Evolutionary conservation across 2,113 vertebrate genomes (phyloP).

Genomic region (Hymenochirus boettgeri): DNA sequence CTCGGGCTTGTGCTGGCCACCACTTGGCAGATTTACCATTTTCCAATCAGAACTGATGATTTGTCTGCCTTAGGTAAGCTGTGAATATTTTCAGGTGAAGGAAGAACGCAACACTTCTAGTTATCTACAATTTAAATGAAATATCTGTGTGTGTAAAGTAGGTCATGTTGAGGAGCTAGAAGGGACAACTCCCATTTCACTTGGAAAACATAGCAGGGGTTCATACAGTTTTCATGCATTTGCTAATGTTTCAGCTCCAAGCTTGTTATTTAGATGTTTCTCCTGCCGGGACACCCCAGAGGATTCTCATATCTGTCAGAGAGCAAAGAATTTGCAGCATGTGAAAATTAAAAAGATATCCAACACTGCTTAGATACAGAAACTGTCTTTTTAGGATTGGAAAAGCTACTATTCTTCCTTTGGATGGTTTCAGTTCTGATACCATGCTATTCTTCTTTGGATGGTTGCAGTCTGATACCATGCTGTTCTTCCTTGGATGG

Average conservation of each 20-base stretch:
- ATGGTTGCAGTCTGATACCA: no score
- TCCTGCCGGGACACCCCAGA: neutral
- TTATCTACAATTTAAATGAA: neutral
- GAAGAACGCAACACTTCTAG: neutral
- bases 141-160: neutral
- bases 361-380: no score
- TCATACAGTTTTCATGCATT: slow-evolving; percentile 1
- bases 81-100: neutral
- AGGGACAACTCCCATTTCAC: neutral
- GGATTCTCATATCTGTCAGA: neutral
- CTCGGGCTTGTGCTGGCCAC: no score
- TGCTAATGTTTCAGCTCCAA: neutral
- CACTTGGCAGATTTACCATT: no score
- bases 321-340: neutral
- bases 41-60: no score
- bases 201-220: neutral
- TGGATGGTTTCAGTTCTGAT: no score
- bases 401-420: no score
- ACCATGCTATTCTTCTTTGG: no score
- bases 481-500: no score
- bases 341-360: neutral
- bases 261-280: neutral
- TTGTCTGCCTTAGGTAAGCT: neutral
- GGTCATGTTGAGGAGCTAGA: neutral
- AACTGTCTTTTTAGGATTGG: no score